Evolutionary conservation across 1,140 invertebrate species (phyloP).

Genomic region (Bombus pascuorum): DNA sequence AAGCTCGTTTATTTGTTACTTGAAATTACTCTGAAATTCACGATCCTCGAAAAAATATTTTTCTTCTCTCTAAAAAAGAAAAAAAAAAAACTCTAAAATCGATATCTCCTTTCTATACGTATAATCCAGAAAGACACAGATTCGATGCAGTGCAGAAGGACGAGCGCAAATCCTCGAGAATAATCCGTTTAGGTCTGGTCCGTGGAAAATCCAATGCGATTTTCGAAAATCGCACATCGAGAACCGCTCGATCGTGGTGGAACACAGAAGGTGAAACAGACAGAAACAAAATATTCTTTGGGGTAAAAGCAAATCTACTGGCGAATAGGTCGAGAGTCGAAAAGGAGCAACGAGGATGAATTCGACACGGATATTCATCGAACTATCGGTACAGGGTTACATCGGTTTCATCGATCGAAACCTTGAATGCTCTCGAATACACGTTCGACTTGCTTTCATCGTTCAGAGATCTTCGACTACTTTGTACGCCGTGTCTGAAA

Average conservation of each 20-base stretch:
- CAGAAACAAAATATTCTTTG: background rate
- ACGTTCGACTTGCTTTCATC: constrained; percentile 19
- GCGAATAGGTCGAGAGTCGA: background rate
- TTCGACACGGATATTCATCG: constrained; percentile 7
- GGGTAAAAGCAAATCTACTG: background rate
- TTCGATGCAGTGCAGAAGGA: background rate
- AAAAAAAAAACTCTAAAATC: background rate
- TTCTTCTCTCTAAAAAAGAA: too few species aligned
- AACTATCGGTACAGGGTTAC: background rate
- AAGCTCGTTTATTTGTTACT: too few species aligned
- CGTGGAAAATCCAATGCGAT: background rate
- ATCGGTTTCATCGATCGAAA: constrained; percentile 7
- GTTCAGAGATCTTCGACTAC: constrained; percentile 17
- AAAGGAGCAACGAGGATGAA: background rate
- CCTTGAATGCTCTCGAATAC: constrained; percentile 1
- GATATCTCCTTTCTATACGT: too few species aligned
- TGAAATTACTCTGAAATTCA: too few species aligned
- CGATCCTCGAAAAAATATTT: too few species aligned
- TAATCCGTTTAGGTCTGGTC: background rate
- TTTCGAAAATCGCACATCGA: background rate
- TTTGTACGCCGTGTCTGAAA: constrained; percentile 11
- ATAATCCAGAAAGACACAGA: background rate
- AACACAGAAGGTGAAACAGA: too few species aligned
- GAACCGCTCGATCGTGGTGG: background rate
- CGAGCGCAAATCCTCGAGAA: background rate